phyloP scores from a whole-genome alignment of 2,113 vertebrate genomes.

The Laterallus jamaicensis region DNA sequence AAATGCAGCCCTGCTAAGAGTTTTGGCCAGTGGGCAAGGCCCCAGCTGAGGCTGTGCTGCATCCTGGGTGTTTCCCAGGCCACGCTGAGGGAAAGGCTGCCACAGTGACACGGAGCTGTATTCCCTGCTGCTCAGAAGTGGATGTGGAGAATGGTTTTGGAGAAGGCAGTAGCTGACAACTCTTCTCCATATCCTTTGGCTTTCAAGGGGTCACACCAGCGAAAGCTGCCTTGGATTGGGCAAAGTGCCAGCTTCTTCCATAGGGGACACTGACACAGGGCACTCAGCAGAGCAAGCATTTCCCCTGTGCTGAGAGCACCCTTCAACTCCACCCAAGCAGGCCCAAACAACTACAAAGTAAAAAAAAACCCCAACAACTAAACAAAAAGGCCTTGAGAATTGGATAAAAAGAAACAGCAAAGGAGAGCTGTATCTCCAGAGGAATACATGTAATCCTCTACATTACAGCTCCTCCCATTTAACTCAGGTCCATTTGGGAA shows the following conservation, averaged over 20 bases:
- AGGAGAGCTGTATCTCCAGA: background rate
- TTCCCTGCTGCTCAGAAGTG: background rate
- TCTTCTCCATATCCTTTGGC: background rate
- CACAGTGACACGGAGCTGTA: background rate
- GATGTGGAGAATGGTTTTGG: background rate
- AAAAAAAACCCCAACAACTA: too few relatives aligned
- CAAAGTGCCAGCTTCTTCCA: background rate
- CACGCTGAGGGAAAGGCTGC: background rate
- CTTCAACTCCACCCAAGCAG: background rate
- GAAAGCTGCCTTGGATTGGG: background rate
- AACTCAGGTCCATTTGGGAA: background rate
- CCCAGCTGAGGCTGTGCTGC: background rate
- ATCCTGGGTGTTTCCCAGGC: background rate
- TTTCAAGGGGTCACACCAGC: background rate
- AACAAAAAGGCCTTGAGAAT: background rate
- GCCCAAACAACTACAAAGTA: background rate
- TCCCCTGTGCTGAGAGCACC: background rate
- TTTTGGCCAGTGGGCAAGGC: background rate
- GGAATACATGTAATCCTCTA: background rate
- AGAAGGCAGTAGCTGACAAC: background rate
- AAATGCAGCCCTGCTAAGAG: background rate
- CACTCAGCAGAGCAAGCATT: background rate
- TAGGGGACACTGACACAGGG: background rate
- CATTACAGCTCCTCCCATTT: background rate
- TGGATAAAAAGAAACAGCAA: background rate